Percentiles rank a stretch among this genome's conserved stretches.
Evolutionary conservation across 1,140 invertebrate species (phyloP).

Genomic region (Drosophila malerkotliana): DNA sequence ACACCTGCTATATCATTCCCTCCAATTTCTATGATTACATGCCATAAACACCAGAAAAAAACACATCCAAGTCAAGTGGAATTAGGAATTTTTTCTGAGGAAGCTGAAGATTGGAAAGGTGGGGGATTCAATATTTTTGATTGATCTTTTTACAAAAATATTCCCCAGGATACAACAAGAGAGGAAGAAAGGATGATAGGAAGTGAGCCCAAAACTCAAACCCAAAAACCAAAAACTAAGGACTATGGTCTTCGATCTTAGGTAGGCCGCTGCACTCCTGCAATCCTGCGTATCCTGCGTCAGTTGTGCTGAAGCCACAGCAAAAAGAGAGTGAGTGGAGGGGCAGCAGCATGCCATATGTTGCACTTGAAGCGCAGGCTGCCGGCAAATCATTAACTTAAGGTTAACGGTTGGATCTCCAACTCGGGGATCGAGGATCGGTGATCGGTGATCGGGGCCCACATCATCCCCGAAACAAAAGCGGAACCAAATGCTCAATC

Average conservation of each 20-base stretch:
- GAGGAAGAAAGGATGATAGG: conserved; percentile 25
- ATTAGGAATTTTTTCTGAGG: conserved; percentile 5
- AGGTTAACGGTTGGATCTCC: conserved; percentile 46
- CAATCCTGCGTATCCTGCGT: conserved; percentile 75
- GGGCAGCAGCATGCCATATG: conserved; percentile 58
- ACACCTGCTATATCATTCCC: background rate
- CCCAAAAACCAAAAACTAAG: background rate
- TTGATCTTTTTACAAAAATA: conserved; percentile 66
- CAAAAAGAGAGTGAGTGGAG: conserved; percentile 18
- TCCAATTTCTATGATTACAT: conserved; percentile 25
- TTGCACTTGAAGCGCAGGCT: conserved; percentile 61
- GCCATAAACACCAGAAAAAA: conserved; percentile 23
- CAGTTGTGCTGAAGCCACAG: conserved; percentile 77
- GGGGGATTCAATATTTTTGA: conserved; percentile 45
- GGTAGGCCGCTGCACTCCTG: conserved; percentile 35
- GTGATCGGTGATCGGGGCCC: background rate
- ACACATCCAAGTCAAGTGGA: conserved; percentile 40
- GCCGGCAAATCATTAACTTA: conserved; percentile 70
- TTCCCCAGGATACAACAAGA: background rate
- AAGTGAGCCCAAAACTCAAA: conserved; percentile 29
- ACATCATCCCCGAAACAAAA: conserved; percentile 27
- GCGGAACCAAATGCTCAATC: conserved; percentile 78
- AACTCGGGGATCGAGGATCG: background rate
- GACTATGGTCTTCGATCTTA: conserved; percentile 20
- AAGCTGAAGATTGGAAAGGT: conserved; percentile 35